phyloP scores from a whole-genome alignment of 2,113 vertebrate genomes.

The Hystrix cristata region DNA sequence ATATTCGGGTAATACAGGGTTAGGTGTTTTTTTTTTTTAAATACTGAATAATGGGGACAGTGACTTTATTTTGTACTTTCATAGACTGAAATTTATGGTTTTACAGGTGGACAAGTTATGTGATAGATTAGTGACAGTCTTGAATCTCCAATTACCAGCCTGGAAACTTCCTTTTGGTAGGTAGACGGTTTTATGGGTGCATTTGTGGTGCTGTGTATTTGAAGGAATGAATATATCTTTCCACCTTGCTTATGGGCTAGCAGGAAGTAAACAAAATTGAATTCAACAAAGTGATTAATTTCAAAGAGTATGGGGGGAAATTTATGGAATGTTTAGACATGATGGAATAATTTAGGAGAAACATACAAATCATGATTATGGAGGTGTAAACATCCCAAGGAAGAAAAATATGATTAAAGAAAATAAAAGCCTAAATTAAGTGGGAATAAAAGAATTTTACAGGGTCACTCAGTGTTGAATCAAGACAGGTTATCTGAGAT shows the following conservation, averaged over 20 bases:
- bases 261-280: conserved; percentile 49
- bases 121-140: neutral
- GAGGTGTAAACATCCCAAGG: neutral
- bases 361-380: neutral
- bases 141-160: neutral
- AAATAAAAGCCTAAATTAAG: conserved; percentile 40
- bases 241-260: neutral
- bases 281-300: conserved; percentile 38
- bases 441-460: neutral
- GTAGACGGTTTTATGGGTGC: neutral
- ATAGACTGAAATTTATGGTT: neutral
- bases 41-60: neutral
- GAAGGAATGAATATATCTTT: conserved; percentile 45
- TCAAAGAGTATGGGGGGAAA: conserved; percentile 28
- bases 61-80: neutral
- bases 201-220: neutral
- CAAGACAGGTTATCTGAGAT: neutral
- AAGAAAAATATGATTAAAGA: conserved; percentile 39
- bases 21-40: neutral
- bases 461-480: neutral
- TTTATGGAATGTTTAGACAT: conserved; percentile 2
- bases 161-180: neutral
- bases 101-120: neutral
- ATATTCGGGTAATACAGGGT: neutral
- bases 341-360: neutral